A percentile compares a stretch with the other conserved stretches of the same genome.
Evolutionary conservation across 2,113 vertebrate genomes (phyloP).

Genomic region (Atlantisia rogersi): DNA sequence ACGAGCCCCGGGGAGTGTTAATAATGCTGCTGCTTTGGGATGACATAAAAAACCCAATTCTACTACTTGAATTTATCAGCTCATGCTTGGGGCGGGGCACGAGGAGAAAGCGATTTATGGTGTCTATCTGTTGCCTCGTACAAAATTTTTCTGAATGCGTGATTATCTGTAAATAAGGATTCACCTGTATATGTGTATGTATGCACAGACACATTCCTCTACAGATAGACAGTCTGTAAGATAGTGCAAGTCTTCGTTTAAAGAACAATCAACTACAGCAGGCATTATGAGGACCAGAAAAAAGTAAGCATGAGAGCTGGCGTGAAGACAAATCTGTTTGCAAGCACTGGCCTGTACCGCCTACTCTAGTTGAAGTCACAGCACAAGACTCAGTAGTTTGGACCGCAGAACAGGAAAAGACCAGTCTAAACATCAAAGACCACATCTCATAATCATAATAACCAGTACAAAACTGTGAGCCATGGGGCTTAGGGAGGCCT

Average conservation of each 20-base stretch:
- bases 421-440: neutral
- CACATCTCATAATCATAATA: neutral
- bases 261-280: neutral
- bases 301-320: neutral
- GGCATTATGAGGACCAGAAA: neutral
- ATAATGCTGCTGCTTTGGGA: neutral
- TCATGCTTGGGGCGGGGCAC: neutral
- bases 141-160: neutral
- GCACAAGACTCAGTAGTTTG: neutral
- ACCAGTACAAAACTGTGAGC: neutral
- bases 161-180: neutral
- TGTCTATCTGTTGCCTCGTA: neutral
- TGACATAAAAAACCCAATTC: neutral
- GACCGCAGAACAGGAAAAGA: slow-evolving; percentile 9
- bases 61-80: neutral
- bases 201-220: neutral
- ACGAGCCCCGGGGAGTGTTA: neutral
- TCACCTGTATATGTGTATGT: neutral
- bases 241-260: neutral
- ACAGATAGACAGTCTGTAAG: neutral
- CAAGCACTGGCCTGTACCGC: neutral
- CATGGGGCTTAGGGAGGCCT: neutral
- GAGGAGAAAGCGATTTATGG: neutral
- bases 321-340: neutral
- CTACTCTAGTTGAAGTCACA: neutral